Evolutionary conservation across 2,888 invertebrate genomes (phyloP).

Genomic region (Caenorhabditis zanzibari): DNA sequence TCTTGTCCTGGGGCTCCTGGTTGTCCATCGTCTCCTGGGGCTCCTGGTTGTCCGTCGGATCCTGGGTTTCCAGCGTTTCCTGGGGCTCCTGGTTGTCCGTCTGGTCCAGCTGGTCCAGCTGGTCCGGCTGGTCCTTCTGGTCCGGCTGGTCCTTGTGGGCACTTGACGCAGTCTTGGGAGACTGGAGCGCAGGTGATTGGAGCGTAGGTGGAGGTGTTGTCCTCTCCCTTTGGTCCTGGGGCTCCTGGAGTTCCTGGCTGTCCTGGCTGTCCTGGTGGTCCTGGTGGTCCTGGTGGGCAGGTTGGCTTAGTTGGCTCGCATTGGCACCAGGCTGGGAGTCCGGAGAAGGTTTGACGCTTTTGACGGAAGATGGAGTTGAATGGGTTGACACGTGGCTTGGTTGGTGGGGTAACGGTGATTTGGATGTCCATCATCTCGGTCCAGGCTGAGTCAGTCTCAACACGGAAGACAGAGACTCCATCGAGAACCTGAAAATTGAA

Average conservation of each 20-base stretch:
- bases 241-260: constrained; percentile 74
- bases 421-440: constrained; percentile 82
- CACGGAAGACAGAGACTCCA: constrained; percentile 81
- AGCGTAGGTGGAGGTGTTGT: constrained; percentile 73
- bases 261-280: constrained; percentile 77
- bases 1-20: constrained; percentile 73
- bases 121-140: constrained; percentile 75
- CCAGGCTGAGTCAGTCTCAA: constrained; percentile 82
- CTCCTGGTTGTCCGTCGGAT: constrained; percentile 75
- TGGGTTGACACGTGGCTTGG: constrained; percentile 77
- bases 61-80: constrained; percentile 76
- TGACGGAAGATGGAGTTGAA: constrained; percentile 82
- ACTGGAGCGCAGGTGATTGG: constrained; percentile 75
- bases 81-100: constrained; percentile 72
- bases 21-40: constrained; percentile 75
- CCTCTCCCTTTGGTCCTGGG: constrained; percentile 74
- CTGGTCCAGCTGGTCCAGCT: constrained; percentile 77
- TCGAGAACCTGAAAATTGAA: constrained; percentile 67
- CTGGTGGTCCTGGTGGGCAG: constrained; percentile 77
- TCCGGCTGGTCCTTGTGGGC: constrained; percentile 79
- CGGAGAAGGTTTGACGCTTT: constrained; percentile 77
- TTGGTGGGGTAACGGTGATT: constrained; percentile 81
- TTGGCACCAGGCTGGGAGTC: constrained; percentile 81
- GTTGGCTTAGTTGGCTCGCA: constrained; percentile 80
- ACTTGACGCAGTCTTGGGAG: constrained; percentile 75